Conservation (phyloP, 2,888 invertebrate species). For the Poecilobothrus nobilitatus region DNA sequence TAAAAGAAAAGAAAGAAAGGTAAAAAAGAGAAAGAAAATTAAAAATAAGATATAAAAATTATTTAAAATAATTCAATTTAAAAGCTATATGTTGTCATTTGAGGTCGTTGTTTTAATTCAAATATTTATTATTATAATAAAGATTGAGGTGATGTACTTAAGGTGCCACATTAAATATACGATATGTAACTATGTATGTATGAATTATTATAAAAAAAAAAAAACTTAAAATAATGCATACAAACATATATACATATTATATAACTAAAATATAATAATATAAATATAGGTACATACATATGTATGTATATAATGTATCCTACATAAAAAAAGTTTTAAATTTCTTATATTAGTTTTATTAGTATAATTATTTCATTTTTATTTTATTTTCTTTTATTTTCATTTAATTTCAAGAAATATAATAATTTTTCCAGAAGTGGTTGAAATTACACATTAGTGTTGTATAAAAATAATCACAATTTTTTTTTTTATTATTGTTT, state of each 20-base stretch:
- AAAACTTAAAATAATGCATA: no score
- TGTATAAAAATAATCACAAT: not conserved
- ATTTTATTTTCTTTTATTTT: not conserved
- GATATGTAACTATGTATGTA: no score
- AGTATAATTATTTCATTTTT: not conserved
- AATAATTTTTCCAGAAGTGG: not conserved
- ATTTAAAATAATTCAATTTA: conserved; percentile 3
- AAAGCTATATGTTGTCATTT: not conserved
- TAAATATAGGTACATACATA: no score
- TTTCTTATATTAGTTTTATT: not conserved
- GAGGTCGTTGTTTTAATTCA: not conserved
- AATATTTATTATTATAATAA: not conserved
- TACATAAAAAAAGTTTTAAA: no score
- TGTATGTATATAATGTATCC: no score
- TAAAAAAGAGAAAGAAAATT: not conserved
- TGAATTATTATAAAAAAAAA: no score
- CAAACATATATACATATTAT: no score
- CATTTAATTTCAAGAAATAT: not conserved
- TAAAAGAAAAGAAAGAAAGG: not conserved
- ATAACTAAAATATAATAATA: no score
- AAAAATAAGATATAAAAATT: not conserved
- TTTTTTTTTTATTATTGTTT: no score
- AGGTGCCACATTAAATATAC: not conserved
- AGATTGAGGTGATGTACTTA: not conserved
- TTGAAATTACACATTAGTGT: not conserved